A percentile compares a stretch with the other conserved stretches of the same genome.
phyloP scores from a whole-genome alignment of 1,140 invertebrate genomes.

The Tribolium castaneum region DNA sequence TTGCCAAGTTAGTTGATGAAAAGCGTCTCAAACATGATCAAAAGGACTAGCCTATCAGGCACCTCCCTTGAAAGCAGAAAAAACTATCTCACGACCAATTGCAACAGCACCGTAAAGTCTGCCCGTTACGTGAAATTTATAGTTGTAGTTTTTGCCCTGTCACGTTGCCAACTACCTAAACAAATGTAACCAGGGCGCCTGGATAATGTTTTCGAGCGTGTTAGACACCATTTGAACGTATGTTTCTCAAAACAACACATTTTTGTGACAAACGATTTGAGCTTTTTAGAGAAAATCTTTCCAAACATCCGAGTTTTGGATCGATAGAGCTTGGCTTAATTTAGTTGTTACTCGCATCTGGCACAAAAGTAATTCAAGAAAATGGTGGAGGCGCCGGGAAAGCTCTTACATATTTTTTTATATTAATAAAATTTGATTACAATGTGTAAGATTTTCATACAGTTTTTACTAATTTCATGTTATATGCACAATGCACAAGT shows the following conservation, averaged over 20 bases:
- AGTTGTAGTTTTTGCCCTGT: neutral
- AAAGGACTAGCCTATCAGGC: neutral
- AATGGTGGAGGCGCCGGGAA: neutral
- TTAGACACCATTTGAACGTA: no score
- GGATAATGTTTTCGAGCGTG: no score
- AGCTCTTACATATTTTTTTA: neutral
- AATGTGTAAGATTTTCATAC: no score
- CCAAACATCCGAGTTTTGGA: no score
- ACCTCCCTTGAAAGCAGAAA: neutral
- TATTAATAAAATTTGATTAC: no score
- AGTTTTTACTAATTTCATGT: no score
- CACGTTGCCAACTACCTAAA: neutral
- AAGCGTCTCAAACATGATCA: neutral
- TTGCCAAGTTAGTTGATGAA: neutral
- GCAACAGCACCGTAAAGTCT: neutral
- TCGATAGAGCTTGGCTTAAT: no score
- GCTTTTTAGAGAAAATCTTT: no score
- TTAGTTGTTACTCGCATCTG: no score
- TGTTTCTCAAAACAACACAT: no score
- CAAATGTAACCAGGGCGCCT: neutral
- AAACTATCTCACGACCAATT: neutral
- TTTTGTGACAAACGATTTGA: no score
- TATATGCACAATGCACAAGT: no score
- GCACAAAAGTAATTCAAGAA: neutral
- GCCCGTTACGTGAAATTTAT: neutral